Conservation (phyloP, 2,797 vertebrate genomes). For the Anolis apletophallus region DNA sequence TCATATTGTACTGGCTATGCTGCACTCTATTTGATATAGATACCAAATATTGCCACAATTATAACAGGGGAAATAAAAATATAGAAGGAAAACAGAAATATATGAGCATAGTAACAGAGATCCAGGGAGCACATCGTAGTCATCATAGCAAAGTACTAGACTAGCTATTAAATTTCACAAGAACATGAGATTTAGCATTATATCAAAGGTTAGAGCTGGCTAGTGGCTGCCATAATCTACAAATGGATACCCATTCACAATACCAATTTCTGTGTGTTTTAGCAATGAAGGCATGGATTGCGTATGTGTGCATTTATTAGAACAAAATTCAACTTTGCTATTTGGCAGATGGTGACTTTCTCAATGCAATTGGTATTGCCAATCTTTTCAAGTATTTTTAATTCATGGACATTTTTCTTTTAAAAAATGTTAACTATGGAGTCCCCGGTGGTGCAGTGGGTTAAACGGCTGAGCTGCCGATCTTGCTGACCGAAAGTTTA, state of each 20-base stretch:
- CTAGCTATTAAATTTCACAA: not conserved
- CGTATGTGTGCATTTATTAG: not conserved
- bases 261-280: not conserved
- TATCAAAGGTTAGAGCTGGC: not conserved
- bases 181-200: not conserved
- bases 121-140: not conserved
- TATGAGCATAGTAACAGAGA: not conserved
- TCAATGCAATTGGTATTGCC: not conserved
- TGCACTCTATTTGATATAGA: too few species aligned
- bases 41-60: too few species aligned
- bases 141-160: not conserved
- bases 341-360: not conserved
- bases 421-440: not conserved
- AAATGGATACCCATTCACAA: not conserved
- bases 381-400: not conserved
- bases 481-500: too few species aligned
- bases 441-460: too few species aligned
- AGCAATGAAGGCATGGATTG: not conserved
- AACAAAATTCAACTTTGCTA: not conserved
- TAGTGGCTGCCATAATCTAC: too few species aligned
- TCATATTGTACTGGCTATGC: too few species aligned
- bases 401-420: not conserved
- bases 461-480: too few species aligned
- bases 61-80: not conserved
- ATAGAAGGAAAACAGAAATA: not conserved